Conservation (phyloP, 2,888 invertebrate species). For the Cordylochernes scorpioides region DNA sequence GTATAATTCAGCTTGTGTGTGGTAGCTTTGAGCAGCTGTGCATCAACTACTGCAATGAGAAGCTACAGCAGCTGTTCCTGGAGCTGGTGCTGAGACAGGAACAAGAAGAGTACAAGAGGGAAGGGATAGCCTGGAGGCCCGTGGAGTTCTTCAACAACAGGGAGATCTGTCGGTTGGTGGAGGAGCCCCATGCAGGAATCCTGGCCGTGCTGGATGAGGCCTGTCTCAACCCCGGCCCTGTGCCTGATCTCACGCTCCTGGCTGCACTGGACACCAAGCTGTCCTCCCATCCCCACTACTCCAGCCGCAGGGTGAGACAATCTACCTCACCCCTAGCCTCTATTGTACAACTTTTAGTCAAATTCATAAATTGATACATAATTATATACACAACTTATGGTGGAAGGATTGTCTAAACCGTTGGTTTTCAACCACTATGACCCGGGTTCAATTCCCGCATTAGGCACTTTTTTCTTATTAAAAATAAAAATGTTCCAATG, state of each 20-base stretch:
- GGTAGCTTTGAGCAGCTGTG: conserved; percentile 71
- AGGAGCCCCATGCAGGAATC: conserved; percentile 68
- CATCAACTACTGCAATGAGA: conserved; percentile 96
- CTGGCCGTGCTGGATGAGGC: conserved; percentile 85
- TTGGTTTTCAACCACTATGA: too few relatives aligned
- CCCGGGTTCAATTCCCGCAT: too few relatives aligned
- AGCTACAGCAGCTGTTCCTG: conserved; percentile 86
- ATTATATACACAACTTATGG: too few relatives aligned
- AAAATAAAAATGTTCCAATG: too few relatives aligned
- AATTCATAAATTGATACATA: too few relatives aligned
- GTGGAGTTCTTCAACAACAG: conserved; percentile 92
- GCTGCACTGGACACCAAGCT: conserved; percentile 77
- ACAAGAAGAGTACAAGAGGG: conserved; percentile 79
- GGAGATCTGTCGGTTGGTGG: conserved; percentile 77
- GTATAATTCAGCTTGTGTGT: too few relatives aligned
- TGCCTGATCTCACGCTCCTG: conserved; percentile 48
- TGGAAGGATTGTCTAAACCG: too few relatives aligned
- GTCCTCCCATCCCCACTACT: conserved; percentile 57
- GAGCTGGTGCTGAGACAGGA: conserved; percentile 89
- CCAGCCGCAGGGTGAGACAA: conserved; percentile 34
- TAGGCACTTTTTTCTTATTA: too few relatives aligned
- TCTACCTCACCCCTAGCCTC: neutral
- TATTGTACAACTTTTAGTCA: too few relatives aligned
- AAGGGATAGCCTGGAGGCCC: conserved; percentile 83
- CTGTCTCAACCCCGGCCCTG: conserved; percentile 76